phyloP scores from a whole-genome alignment of 2,113 vertebrate genomes.

The Rhea americana region DNA sequence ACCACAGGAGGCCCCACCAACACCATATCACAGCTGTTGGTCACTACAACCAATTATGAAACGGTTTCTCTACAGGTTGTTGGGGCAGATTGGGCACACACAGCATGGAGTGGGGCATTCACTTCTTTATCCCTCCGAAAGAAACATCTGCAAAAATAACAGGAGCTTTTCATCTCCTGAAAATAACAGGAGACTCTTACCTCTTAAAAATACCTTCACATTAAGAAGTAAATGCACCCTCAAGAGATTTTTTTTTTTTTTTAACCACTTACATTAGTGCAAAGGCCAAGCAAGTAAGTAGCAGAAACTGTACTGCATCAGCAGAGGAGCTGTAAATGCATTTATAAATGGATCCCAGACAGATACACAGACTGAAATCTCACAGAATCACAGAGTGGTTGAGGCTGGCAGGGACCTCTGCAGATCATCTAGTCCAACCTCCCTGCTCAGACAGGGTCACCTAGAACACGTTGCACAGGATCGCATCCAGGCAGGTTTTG shows the following conservation, averaged over 20 bases:
- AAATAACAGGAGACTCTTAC: background rate
- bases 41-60: background rate
- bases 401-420: too few relatives aligned
- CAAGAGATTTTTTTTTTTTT: background rate
- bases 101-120: background rate
- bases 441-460: too few relatives aligned
- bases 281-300: background rate
- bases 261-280: background rate
- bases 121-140: background rate
- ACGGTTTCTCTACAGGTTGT: background rate
- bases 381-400: too few relatives aligned
- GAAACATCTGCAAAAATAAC: background rate
- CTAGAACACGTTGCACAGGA: too few relatives aligned
- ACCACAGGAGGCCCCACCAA: background rate
- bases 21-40: rapidly evolving
- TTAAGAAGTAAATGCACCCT: background rate
- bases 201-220: background rate
- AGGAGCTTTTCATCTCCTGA: background rate
- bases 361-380: background rate
- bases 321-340: background rate
- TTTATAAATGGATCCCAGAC: background rate
- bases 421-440: too few relatives aligned
- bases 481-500: too few relatives aligned
- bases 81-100: background rate
- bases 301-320: background rate